These are phyloP conservation scores for Pantala flavescens DNA, from an alignment of 1,140 invertebrate genomes.

Conservation along the genomic window DNA sequence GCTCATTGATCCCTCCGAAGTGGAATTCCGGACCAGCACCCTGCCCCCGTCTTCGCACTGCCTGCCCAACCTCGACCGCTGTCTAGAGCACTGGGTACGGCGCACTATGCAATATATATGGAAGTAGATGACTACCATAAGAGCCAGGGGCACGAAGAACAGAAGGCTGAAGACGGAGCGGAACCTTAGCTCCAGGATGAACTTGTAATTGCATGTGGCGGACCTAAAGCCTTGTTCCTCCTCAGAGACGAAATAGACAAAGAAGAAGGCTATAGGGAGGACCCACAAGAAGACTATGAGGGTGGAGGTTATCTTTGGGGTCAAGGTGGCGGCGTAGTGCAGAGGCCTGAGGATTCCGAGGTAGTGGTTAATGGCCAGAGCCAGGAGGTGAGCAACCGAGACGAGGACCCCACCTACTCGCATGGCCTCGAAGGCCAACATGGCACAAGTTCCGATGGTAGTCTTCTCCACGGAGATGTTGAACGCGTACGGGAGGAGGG, in stretches of 20 bases:
- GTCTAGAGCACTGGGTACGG: conserved; percentile 39
- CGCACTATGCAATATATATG: conserved; percentile 47
- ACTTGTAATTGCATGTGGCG: conserved; percentile 30
- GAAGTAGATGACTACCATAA: conserved; percentile 47
- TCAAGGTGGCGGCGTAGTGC: conserved; percentile 48
- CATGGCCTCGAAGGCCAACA: conserved; percentile 39
- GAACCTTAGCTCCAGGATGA: conserved; percentile 36
- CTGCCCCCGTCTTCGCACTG: neutral
- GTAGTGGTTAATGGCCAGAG: conserved; percentile 57
- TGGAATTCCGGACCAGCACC: neutral
- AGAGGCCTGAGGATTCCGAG: conserved; percentile 50
- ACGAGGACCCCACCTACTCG: conserved; percentile 45
- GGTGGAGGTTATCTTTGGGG: conserved; percentile 34
- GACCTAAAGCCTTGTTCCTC: conserved; percentile 36
- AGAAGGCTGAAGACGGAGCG: conserved; percentile 37
- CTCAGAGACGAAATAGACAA: conserved; percentile 40
- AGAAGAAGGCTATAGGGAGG: conserved; percentile 38
- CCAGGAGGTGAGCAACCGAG: conserved; percentile 51
- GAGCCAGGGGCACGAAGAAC: conserved; percentile 39
- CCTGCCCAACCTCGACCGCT: conserved; percentile 28
- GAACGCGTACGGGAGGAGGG: conserved; percentile 29
- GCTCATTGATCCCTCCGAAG: neutral
- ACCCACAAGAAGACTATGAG: conserved; percentile 45
- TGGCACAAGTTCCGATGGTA: conserved; percentile 27
- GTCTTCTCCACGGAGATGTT: conserved; percentile 16